phyloP scores from a whole-genome alignment of 1,140 invertebrate genomes.

The Euwallacea similis region DNA sequence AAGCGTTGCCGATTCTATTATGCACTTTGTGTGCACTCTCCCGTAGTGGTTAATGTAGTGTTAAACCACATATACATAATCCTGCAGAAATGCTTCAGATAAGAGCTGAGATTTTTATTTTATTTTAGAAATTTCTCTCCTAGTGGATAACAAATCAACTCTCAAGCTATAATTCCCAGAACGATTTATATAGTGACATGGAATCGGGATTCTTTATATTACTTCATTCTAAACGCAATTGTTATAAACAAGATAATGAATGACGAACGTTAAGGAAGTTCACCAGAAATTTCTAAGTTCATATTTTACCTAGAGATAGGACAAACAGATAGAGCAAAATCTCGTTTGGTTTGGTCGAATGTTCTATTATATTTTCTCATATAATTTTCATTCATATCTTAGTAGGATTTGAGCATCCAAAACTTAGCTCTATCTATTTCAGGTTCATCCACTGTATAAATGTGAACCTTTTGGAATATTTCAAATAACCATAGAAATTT shows the following conservation, averaged over 20 bases:
- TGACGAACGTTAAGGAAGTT: neutral
- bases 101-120: slow-evolving; percentile 26
- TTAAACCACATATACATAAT: slow-evolving; percentile 33
- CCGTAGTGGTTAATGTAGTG: slow-evolving; percentile 31
- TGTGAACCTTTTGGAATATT: too few species aligned
- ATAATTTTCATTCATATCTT: too few species aligned
- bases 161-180: slow-evolving; percentile 15
- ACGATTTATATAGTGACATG: slow-evolving; percentile 7
- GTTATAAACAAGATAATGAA: slow-evolving; percentile 11
- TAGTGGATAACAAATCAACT: slow-evolving; percentile 24
- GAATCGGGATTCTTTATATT: slow-evolving; percentile 1
- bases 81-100: slow-evolving; percentile 27
- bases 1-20: slow-evolving; percentile 32
- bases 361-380: too few species aligned
- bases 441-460: too few species aligned
- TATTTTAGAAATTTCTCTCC: slow-evolving; percentile 24
- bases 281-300: neutral
- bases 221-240: slow-evolving; percentile 12
- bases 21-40: slow-evolving; percentile 30
- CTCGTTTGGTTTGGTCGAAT: too few species aligned
- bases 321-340: neutral
- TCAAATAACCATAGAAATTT: too few species aligned
- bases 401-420: too few species aligned
- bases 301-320: neutral
- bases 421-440: too few species aligned